phyloP scores from a whole-genome alignment of 2,888 invertebrate species.

The Exephanes ischioxanthus region DNA sequence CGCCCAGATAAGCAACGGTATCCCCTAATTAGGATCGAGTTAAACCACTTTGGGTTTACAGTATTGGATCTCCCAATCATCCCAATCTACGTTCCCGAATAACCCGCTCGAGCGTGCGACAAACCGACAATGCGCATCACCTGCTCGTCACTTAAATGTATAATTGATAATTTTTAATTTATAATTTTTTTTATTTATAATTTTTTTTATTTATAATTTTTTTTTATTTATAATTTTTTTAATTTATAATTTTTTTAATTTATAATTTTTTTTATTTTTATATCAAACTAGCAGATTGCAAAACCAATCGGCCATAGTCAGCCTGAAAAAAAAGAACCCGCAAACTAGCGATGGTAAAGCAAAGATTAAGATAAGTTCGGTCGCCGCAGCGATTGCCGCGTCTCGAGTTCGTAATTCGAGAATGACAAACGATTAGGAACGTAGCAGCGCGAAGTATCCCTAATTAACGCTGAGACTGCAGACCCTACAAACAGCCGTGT shows the following conservation, averaged over 20 bases:
- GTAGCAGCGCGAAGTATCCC: conserved; percentile 30
- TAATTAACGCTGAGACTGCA: conserved; percentile 60
- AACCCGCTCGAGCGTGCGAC: conserved; percentile 3
- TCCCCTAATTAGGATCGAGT: conserved; percentile 72
- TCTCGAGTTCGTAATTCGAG: conserved; percentile 46
- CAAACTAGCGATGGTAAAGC: background rate
- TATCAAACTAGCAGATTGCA: background rate
- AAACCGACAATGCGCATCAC: conserved; percentile 50
- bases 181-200: conserved; percentile 1
- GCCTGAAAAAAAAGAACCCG: background rate
- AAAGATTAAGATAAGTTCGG: conserved; percentile 10
- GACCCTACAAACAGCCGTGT: conserved; percentile 21
- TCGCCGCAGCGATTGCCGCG: conserved; percentile 25
- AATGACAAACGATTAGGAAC: conserved; percentile 48
- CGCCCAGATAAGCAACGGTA: conserved; percentile 65
- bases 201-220: conserved; percentile 16
- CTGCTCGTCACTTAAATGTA: conserved; percentile 43
- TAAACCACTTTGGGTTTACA: conserved; percentile 63
- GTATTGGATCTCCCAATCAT: conserved; percentile 49
- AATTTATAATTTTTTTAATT: conserved; percentile 9
- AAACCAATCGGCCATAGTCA: background rate
- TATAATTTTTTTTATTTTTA: background rate
- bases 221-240: conserved; percentile 11
- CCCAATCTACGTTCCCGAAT: conserved; percentile 53
- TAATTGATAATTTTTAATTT: conserved; percentile 17